Base-by-base conservation (phyloP, 2,888 invertebrate genomes). In the Acanthococcus lagerstroemiae region DNA sequence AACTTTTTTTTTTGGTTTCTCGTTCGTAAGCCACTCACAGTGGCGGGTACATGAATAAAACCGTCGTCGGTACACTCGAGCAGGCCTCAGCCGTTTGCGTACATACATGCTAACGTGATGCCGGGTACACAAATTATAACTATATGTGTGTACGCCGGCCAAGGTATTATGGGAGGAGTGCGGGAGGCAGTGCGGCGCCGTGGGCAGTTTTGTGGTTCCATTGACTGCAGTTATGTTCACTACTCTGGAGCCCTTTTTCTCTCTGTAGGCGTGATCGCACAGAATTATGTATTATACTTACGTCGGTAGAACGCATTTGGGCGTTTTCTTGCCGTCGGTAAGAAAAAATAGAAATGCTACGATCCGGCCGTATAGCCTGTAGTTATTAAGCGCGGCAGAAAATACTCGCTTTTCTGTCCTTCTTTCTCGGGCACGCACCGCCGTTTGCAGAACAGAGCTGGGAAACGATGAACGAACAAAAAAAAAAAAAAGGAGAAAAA, bases 161-260 rank as follows among this genome's bases (percentile, higher is more conserved):
- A 9, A 27, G 4, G 46, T 15, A 17, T 25, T 45, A 44, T 22
- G 26, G 27, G 37, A 52, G 54, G 54, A 27, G 63, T 54, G 37
- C 63, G 63, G 63, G 54, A 63, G 30, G 52, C 44, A 52, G 52
- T 37, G 63, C 63, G 63, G 63, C 63, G 63, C 63, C 63, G 63
- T 63, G 63, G 63, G 63, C 63, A 63, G 63, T 63, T 63, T 63
- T 63, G 63, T 63, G 63, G 63, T 63, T 63, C 63, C 63, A 63
- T 63, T 63, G 63, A 63, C 63, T 63, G 63, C 63, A 63, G 63
- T 52, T 63, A 54, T 52, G 63, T 63, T 63, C 52, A 63, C 63
- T 63, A 63, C 63, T 52, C 63, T 63, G 63, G 63, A 63, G 63
- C 63, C 63, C 37, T 63, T 63, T 63, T 63, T 63, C 63, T 63